Base-by-base conservation (phyloP, 2,113 vertebrate species). In the Sterna hirundo region DNA sequence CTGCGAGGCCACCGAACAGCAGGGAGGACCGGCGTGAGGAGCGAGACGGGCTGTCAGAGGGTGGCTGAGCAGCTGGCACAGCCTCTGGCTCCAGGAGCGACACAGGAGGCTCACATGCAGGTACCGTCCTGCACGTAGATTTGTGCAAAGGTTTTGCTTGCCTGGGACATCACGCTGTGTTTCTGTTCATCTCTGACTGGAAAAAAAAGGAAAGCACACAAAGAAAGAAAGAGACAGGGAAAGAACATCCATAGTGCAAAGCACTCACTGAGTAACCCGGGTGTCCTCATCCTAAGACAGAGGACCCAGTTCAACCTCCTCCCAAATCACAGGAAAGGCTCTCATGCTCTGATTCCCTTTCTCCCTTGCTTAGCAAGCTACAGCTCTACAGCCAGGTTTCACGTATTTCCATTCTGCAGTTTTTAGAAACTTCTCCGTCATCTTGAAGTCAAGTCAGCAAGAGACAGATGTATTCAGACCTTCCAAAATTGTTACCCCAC, bases 21-120 rank as follows among this genome's bases (percentile, higher is more conserved):
- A 90, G 70, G 74, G 17, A 82, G 30, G 29, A 38, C 9, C 0
- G 2, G 18, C 3, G 2, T 19, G 27, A 86, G 2, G 23, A 69
- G 78, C 2, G 2, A 83, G 64, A 69, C 0, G 4, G n/a, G 36
- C n/a, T 47, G 51, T 42, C 60, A 91, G 47, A 70, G 64, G n/a
- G 52, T 13, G 12, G 23, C 61, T 62, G 65, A 72, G 88, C 46
- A 72, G 25, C 61, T 60, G 57, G 52, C 65, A 52, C 10, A 20
- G 52, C 3, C 5, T 0, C 62, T 10, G 10, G 49, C 26, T 77
- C 40, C 9, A 2, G 51, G 34, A 40, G 38, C 0, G 1, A 34
- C 61, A 40, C 4, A 2, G 30, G 21, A 46, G 51, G 27, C 29
- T 77, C 11, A 2, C 0, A 1, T 8, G 26, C 20, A 29, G 20